Evolutionary conservation across 1,140 invertebrate species (phyloP).

Genomic region (Rhizoglyphus robini): DNA sequence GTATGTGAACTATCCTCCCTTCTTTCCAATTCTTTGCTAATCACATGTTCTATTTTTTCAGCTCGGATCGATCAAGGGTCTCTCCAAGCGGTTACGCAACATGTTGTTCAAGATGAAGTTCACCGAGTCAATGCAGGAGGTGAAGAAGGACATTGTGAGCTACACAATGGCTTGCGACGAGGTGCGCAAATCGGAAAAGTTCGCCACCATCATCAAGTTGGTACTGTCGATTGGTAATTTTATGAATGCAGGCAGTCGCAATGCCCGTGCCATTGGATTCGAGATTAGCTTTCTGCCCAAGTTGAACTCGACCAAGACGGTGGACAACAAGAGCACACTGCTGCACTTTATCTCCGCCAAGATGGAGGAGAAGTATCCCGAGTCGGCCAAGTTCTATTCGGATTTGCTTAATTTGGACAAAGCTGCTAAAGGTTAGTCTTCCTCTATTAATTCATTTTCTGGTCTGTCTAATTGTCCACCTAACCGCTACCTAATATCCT

Average conservation of each 20-base stretch:
- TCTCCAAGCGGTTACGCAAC: conserved; percentile 70
- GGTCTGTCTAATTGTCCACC: no score
- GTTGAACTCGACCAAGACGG: conserved; percentile 69
- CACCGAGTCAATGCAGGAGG: conserved; percentile 64
- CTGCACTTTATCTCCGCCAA: conserved; percentile 81
- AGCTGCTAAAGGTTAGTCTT: conserved; percentile 32
- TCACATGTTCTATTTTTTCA: conserved; percentile 29
- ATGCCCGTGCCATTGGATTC: conserved; percentile 85
- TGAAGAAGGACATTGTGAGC: conserved; percentile 88
- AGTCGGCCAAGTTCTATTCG: conserved; percentile 63
- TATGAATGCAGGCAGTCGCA: conserved; percentile 55
- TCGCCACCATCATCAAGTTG: conserved; percentile 73
- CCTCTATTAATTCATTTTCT: no score
- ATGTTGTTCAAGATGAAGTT: conserved; percentile 78
- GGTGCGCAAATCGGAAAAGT: conserved; percentile 73
- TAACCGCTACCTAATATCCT: no score
- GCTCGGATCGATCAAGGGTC: conserved; percentile 65
- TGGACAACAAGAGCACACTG: conserved; percentile 79
- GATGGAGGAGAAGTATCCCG: conserved; percentile 73
- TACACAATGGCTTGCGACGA: conserved; percentile 91
- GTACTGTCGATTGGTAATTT: conserved; percentile 49
- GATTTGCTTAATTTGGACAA: conserved; percentile 65
- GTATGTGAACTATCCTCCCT: conserved; percentile 50
- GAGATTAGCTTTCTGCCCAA: conserved; percentile 92
- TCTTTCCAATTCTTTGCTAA: conserved; percentile 3